Evolutionary conservation across 2,888 invertebrate genomes (phyloP), one percentile per base, ranked within the genome.

Genomic region (Lithophane ornitopus): DNA sequence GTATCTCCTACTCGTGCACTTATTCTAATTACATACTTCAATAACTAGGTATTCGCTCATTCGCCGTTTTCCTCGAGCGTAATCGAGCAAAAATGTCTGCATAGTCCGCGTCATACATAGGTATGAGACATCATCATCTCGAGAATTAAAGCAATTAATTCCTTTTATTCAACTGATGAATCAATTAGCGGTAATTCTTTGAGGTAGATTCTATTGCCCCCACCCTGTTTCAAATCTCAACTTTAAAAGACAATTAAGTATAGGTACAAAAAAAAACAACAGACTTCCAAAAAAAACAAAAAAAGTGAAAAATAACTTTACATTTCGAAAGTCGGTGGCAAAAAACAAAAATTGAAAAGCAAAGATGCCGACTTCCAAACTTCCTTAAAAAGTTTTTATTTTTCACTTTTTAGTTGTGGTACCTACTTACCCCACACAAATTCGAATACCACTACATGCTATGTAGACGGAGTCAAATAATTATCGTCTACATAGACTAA

Each of bases 71-170:
- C 66, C 82, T 77, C 49, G 41, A 66, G 44, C 83, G 78, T 87
- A 81, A 87, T 75, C 61, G 63, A 26, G 63, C 68, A 81, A 81
- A 78, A 81, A 85, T 85, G 72, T 74, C 63, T 70, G 52, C 46
- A 52, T 70, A 44, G 44, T 44, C n/a, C 58, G 39, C 71, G 80
- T 85, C 78, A 86, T 74, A 59, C 46, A 49, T 22, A 44, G 41
- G 16, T 71, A 81, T 82, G 86, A 82, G 56, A 78, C 85, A 85
- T 83, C 80, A 72, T 52, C 82, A 61, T 69, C 67, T 82, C 62
- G 39, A 82, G 72, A 85, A 77, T 82, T 81, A 67, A 26, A 62
- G 39, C 68, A 81, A 70, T 73, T 78, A 65, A 73, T 78, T 74
- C 83, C 52, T 82, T 59, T 68, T 76, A 85, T 69, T 68, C 54